Percentiles rank a stretch among this genome's conserved stretches.
These are phyloP conservation scores for Lepetodrilus schrolli DNA, from an alignment of 2,888 invertebrate species.

Conservation along the genomic window DNA sequence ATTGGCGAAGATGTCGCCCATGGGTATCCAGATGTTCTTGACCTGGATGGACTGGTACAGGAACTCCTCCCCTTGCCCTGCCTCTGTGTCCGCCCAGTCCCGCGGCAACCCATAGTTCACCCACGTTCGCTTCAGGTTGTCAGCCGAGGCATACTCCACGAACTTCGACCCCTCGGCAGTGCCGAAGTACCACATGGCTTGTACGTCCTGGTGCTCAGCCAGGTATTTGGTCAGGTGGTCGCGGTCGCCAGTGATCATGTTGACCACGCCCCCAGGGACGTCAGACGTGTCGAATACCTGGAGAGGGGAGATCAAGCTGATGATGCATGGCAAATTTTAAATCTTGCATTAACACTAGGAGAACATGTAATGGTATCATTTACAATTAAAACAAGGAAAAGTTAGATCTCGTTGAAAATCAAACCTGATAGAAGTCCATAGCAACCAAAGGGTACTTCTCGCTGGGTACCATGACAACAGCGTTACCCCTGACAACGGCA, in stretches of 20 bases:
- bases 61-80: constrained; percentile 75
- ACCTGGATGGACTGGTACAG: constrained; percentile 73
- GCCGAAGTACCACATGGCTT: constrained; percentile 75
- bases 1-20: constrained; percentile 77
- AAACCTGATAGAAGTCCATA: constrained; percentile 75
- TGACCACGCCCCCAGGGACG: constrained; percentile 76
- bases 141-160: constrained; percentile 74
- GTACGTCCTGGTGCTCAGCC: constrained; percentile 75
- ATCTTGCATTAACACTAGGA: too few relatives aligned
- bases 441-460: constrained; percentile 74
- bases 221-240: constrained; percentile 74
- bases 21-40: constrained; percentile 76
- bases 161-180: constrained; percentile 73
- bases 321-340: too few relatives aligned
- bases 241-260: constrained; percentile 75
- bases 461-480: constrained; percentile 75
- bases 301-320: too few relatives aligned
- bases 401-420: too few relatives aligned
- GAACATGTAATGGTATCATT: too few relatives aligned
- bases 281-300: constrained; percentile 77
- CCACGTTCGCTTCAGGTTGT: constrained; percentile 76
- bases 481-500: constrained; percentile 75
- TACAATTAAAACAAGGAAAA: too few relatives aligned
- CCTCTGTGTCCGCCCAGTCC: constrained; percentile 69
- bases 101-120: constrained; percentile 73